Evolutionary conservation across 1,140 invertebrate genomes (phyloP).

Genomic region (Fopius arisanus): DNA sequence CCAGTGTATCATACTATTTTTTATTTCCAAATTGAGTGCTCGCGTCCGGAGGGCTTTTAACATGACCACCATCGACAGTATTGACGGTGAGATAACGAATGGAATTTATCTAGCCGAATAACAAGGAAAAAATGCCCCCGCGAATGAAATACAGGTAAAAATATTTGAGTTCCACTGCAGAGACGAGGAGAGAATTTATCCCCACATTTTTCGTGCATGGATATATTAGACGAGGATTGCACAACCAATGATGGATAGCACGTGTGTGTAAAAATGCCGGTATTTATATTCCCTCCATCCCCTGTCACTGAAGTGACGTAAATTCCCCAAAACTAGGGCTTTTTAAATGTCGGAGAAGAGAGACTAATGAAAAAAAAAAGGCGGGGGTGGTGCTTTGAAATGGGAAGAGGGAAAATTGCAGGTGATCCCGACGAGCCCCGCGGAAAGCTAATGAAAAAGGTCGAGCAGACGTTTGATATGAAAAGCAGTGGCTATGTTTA

Average conservation of each 20-base stretch:
- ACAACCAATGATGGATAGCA: neutral
- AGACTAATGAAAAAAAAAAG: neutral
- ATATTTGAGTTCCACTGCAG: neutral
- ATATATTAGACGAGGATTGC: neutral
- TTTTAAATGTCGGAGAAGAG: neutral
- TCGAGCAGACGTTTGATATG: neutral
- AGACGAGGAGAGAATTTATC: neutral
- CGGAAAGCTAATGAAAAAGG: neutral
- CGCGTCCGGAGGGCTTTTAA: neutral
- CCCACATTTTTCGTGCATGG: neutral
- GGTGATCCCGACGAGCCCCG: neutral
- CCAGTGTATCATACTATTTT: neutral
- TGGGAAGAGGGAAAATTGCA: neutral
- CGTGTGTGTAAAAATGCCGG: neutral
- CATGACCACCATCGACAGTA: neutral
- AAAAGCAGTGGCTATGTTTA: neutral
- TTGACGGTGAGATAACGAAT: constrained; percentile 1
- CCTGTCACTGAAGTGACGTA: neutral
- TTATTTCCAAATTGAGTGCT: neutral
- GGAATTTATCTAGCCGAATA: neutral
- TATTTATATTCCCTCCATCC: neutral
- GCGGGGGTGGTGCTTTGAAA: neutral
- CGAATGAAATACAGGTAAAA: neutral
- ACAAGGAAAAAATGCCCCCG: neutral
- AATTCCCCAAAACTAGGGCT: neutral